Base-by-base conservation (phyloP, 1,140 invertebrate species). In the Ceratitis capitata region DNA sequence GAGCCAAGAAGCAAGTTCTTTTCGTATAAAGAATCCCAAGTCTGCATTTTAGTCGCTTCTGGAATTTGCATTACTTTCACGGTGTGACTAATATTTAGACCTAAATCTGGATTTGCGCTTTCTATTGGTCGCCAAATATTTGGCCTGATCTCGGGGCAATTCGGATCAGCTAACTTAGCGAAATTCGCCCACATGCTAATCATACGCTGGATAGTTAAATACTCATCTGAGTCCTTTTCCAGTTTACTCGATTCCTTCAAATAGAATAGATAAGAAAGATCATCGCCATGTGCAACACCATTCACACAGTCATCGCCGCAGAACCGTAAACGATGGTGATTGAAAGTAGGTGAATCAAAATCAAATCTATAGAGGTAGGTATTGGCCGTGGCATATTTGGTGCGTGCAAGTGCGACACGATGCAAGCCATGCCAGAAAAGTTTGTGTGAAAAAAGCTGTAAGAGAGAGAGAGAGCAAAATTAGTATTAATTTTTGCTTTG, bases 211-310 rank as follows among this genome's bases (percentile, higher is more conserved):
- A 93, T 93, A 4, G 92, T 88, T 61, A 85, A 87, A 82, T 92
- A 92, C 83, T 90, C 92, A 1, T 35, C 85, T 0, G 90, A 87
- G 29, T 86, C 85, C 23, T 88, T 86, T 35, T 92, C 89, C 88
- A 92, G 86, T 85, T 92, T 92, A 53, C 88, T 88, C 29, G 92
- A 91, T 45, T 92, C 86, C 32, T 86, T 85, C 42, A 91, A 93
- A 85, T 92, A 91, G 87, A 94, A 95, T 51, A 95, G 87, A 89
- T 95, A 95, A 61, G 94, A 93, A 0, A 95, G 42, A 84, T 95
- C 95, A 85, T 95, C 95, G 0, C 92, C 94, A 89, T 95, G 95
- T 86, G 92, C 92, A 7, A 93, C 93, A 0, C 90, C 90, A n/a
- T 51, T 23, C 32, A 88, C 86, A 1, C 89, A 86, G 3, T 89